phyloP scores from a whole-genome alignment of 2,888 invertebrate genomes.

The Cremastobaeus sp. region DNA sequence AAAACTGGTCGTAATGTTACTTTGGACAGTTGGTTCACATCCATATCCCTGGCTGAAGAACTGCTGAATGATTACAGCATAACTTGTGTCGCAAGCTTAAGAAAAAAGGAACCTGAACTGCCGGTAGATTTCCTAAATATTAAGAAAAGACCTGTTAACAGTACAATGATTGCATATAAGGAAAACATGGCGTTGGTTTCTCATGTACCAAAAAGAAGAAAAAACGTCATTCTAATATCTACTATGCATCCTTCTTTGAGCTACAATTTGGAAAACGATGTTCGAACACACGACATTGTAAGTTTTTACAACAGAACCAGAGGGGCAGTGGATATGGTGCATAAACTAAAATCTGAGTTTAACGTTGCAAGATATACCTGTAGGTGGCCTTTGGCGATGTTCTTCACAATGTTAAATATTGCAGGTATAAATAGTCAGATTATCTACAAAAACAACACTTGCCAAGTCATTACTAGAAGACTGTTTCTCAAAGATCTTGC shows the following conservation, averaged over 20 bases:
- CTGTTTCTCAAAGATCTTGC: slow-evolving; percentile 31
- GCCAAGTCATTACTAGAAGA: slow-evolving; percentile 13
- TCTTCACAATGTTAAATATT: slow-evolving; percentile 31
- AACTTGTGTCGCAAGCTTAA: slow-evolving; percentile 59
- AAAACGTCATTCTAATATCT: slow-evolving; percentile 26
- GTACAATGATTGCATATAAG: slow-evolving; percentile 12
- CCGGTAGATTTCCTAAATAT: slow-evolving; percentile 39
- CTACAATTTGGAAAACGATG: background rate
- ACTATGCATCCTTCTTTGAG: slow-evolving; percentile 12
- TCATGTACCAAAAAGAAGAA: slow-evolving; percentile 26
- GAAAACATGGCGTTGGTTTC: slow-evolving; percentile 19
- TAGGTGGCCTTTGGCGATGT: slow-evolving; percentile 31
- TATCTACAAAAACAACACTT: slow-evolving; percentile 26
- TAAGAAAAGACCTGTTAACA: slow-evolving; percentile 13
- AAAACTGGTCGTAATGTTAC: slow-evolving; percentile 66
- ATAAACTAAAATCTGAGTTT: slow-evolving; percentile 23
- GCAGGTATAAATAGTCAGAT: slow-evolving; percentile 43
- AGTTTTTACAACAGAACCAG: slow-evolving; percentile 32
- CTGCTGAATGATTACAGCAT: slow-evolving; percentile 55
- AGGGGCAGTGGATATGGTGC: slow-evolving; percentile 4
- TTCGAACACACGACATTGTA: slow-evolving; percentile 5
- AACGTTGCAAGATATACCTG: slow-evolving; percentile 34
- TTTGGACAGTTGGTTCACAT: slow-evolving; percentile 66
- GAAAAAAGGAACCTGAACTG: slow-evolving; percentile 61
- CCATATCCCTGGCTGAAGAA: slow-evolving; percentile 64